phyloP scores from a whole-genome alignment of 2,888 invertebrate species.

The Hybos culiciformis region DNA sequence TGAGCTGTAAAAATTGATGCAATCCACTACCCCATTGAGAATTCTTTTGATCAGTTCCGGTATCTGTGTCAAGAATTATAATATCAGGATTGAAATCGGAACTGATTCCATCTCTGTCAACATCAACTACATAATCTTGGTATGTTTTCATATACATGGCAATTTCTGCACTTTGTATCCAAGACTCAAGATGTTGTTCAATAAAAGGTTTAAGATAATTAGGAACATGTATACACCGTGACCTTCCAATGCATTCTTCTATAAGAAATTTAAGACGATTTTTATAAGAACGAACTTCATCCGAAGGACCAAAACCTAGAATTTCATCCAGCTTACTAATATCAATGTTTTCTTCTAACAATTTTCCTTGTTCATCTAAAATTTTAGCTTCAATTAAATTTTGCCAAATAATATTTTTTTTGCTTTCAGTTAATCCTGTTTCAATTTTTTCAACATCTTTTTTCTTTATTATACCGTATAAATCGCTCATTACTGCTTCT shows the following conservation, averaged over 20 bases:
- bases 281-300: neutral
- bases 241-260: too few relatives aligned
- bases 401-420: neutral
- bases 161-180: slow-evolving; percentile 21
- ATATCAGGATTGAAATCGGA: slow-evolving; percentile 8
- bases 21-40: slow-evolving; percentile 31
- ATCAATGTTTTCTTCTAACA: neutral
- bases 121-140: slow-evolving; percentile 24
- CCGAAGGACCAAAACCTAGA: too few relatives aligned
- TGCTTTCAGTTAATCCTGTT: neutral
- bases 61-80: slow-evolving; percentile 24
- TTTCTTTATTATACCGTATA: neutral
- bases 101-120: slow-evolving; percentile 17
- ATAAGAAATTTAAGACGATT: neutral
- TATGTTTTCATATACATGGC: slow-evolving; percentile 21
- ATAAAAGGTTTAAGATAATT: slow-evolving; percentile 11
- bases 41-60: slow-evolving; percentile 27
- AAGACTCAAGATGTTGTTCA: slow-evolving; percentile 9
- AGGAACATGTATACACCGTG: slow-evolving; percentile 10
- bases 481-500: neutral
- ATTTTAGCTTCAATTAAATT: neutral
- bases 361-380: neutral
- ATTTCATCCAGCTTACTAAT: too few relatives aligned
- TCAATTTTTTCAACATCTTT: neutral
- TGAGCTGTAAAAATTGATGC: slow-evolving; percentile 33